Percentiles rank a stretch among this genome's conserved stretches.
phyloP scores from a whole-genome alignment of 2,113 vertebrate genomes.

The Pavo muticus region DNA sequence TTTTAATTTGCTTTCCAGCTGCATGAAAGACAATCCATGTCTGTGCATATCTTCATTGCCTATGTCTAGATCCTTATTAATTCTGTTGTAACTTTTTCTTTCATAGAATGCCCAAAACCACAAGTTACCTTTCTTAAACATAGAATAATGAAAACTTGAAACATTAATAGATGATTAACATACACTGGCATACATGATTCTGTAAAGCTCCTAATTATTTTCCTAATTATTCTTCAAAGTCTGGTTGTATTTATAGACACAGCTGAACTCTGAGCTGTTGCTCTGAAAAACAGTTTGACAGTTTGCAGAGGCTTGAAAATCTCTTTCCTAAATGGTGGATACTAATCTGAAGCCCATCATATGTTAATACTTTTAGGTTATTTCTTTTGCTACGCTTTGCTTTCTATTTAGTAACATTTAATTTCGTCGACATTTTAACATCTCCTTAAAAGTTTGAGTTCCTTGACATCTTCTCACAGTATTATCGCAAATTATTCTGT shows the following conservation, averaged over 20 bases:
- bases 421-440: background rate
- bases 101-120: background rate
- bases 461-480: background rate
- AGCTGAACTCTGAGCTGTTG: background rate
- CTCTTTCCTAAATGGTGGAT: background rate
- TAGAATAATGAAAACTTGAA: slow-evolving; percentile 13
- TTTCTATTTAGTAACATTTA: background rate
- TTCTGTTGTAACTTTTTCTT: background rate
- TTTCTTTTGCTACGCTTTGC: background rate
- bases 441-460: background rate
- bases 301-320: background rate
- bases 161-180: background rate
- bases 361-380: background rate
- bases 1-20: background rate
- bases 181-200: background rate
- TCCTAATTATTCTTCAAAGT: background rate
- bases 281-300: background rate
- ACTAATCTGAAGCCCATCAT: background rate
- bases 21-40: background rate
- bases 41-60: background rate
- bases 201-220: background rate
- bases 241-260: background rate
- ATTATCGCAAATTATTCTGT: background rate
- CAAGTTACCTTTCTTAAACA: background rate
- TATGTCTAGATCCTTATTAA: background rate